These are phyloP conservation scores for Cyprinodon tularosa DNA, from an alignment of 2,113 vertebrate species.

Conservation along the genomic window DNA sequence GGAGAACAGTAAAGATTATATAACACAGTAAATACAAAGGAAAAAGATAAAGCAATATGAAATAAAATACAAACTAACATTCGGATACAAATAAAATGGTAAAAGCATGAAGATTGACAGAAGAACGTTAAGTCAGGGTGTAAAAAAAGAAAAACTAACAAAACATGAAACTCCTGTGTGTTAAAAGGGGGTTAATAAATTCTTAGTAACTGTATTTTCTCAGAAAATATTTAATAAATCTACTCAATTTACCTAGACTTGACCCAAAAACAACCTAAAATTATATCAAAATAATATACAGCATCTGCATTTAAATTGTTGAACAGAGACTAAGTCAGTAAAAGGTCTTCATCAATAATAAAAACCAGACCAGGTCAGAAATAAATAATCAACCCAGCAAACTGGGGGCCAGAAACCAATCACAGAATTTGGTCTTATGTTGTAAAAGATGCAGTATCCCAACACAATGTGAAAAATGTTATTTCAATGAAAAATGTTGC, in stretches of 20 bases:
- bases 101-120: conserved; percentile 20
- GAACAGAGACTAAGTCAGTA: not conserved
- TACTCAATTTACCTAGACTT: not conserved
- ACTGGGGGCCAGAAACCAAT: conserved; percentile 18
- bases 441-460: conserved; percentile 84
- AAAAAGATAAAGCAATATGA: conserved; percentile 50
- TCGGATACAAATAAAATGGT: conserved; percentile 43
- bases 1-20: not conserved
- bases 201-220: conserved; percentile 8
- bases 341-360: not conserved
- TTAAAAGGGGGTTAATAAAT: conserved; percentile 1
- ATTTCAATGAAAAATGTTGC: conserved; percentile 52
- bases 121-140: conserved; percentile 10
- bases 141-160: not conserved
- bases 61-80: conserved; percentile 53
- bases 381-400: conserved; percentile 15
- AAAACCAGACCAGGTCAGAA: not conserved
- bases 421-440: conserved; percentile 39
- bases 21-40: conserved; percentile 26
- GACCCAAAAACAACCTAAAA: not conserved
- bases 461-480: conserved; percentile 49
- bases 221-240: not conserved
- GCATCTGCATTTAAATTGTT: not conserved
- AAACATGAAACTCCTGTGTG: conserved; percentile 6
- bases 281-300: not conserved